Evolutionary conservation across 2,888 invertebrate genomes (phyloP).

Genomic region (Drosophila fulvimacula): DNA sequence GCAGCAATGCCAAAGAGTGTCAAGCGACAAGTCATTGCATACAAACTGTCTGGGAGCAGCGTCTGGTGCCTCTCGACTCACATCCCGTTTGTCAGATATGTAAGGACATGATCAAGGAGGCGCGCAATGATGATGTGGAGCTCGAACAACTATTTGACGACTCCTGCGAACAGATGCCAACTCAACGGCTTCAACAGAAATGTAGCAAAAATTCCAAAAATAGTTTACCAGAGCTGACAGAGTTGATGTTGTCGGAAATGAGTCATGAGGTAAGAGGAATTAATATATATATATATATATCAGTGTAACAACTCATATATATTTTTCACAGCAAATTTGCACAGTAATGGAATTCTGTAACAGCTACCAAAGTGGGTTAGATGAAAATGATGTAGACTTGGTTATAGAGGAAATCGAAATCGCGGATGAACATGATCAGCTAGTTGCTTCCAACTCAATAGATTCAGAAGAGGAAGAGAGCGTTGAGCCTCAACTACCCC

Average conservation of each 20-base stretch:
- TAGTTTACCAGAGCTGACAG: background rate
- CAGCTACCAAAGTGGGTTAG: background rate
- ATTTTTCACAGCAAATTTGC: constrained; percentile 25
- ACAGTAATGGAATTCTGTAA: constrained; percentile 20
- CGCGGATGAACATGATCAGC: constrained; percentile 13
- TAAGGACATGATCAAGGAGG: constrained; percentile 3
- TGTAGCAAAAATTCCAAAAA: background rate
- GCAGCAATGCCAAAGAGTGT: constrained; percentile 23
- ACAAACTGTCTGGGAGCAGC: constrained; percentile 5
- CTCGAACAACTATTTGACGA: background rate
- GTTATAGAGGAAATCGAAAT: background rate
- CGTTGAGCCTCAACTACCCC: background rate
- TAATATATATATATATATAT: background rate
- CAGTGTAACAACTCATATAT: background rate
- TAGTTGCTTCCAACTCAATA: background rate
- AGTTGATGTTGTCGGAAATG: constrained; percentile 20
- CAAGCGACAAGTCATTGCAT: constrained; percentile 6
- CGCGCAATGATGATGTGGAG: constrained; percentile 6
- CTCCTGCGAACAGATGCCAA: constrained; percentile 2
- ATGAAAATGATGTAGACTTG: background rate
- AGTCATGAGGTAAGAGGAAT: constrained; percentile 10
- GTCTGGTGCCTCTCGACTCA: constrained; percentile 8
- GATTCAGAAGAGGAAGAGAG: background rate
- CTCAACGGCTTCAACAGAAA: background rate
- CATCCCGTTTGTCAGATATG: constrained; percentile 3